A percentile compares a stretch with the other conserved stretches of the same genome.
Conservation (phyloP, 2,113 vertebrate genomes). For the Camelus bactrianus region DNA sequence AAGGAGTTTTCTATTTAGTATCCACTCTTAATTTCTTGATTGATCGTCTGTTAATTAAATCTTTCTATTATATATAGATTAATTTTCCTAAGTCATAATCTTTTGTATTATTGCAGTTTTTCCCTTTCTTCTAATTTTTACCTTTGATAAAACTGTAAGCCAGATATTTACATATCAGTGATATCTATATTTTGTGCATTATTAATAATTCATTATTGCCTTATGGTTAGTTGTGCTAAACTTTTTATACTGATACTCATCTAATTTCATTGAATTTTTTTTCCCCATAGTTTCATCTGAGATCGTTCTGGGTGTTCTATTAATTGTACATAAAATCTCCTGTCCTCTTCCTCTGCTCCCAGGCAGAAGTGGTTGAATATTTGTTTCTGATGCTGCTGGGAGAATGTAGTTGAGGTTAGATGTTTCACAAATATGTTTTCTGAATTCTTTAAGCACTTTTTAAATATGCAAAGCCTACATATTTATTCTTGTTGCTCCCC, state of each 20-base stretch:
- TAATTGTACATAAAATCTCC: neutral
- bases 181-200: neutral
- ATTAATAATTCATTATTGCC: neutral
- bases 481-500: neutral
- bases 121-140: neutral
- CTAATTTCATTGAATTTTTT: neutral
- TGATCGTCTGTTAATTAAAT: neutral
- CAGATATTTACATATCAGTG: neutral
- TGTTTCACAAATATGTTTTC: neutral
- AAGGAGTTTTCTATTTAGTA: neutral
- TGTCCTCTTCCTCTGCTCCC: neutral
- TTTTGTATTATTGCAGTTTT: neutral
- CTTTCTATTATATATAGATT: neutral
- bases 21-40: neutral
- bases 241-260: neutral
- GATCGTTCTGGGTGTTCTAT: neutral
- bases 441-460: neutral
- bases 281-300: neutral
- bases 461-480: neutral
- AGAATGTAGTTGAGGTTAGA: neutral
- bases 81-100: neutral
- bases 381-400: neutral
- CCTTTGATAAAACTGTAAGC: neutral
- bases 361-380: neutral
- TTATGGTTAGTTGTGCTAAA: neutral